These are phyloP conservation scores for Pasiphila rectangulata DNA, from an alignment of 2,888 invertebrate species.

Conservation along the genomic window DNA sequence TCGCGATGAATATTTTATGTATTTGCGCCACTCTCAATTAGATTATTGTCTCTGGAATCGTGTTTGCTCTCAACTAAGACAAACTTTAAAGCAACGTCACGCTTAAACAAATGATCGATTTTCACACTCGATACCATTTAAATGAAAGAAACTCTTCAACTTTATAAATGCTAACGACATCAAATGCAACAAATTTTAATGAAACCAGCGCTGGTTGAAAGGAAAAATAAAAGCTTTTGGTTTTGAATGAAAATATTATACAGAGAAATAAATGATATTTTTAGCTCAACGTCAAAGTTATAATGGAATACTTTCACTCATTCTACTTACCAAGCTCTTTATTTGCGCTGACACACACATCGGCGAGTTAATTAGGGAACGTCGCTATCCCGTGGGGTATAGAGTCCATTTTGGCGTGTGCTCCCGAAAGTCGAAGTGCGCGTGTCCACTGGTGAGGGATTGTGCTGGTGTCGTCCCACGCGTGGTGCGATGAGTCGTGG, in stretches of 20 bases:
- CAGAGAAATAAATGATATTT: background rate
- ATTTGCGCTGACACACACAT: slow-evolving; percentile 52
- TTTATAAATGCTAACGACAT: too few relatives aligned
- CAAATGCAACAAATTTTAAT: too few relatives aligned
- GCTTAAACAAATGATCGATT: background rate
- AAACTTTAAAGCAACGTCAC: background rate
- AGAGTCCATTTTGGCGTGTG: slow-evolving; percentile 67
- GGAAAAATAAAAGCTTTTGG: background rate
- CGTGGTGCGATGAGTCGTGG: slow-evolving; percentile 58
- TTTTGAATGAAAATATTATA: background rate
- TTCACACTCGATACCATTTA: too few relatives aligned
- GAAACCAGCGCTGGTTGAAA: too few relatives aligned
- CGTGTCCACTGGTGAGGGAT: slow-evolving; percentile 56
- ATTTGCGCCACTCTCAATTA: slow-evolving; percentile 7
- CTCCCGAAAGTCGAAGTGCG: slow-evolving; percentile 50
- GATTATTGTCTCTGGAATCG: slow-evolving; percentile 1
- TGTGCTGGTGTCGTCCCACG: slow-evolving; percentile 50
- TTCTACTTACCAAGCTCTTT: slow-evolving; percentile 57
- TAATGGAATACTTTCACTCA: slow-evolving; percentile 52
- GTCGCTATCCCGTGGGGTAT: slow-evolving; percentile 58
- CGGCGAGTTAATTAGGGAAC: slow-evolving; percentile 62
- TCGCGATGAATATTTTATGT: slow-evolving; percentile 3
- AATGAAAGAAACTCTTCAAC: too few relatives aligned
- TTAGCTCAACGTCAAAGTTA: slow-evolving; percentile 36
- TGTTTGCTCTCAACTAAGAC: background rate